phyloP scores from a whole-genome alignment of 2,113 vertebrate species.

The Cnemophilus loriae region DNA sequence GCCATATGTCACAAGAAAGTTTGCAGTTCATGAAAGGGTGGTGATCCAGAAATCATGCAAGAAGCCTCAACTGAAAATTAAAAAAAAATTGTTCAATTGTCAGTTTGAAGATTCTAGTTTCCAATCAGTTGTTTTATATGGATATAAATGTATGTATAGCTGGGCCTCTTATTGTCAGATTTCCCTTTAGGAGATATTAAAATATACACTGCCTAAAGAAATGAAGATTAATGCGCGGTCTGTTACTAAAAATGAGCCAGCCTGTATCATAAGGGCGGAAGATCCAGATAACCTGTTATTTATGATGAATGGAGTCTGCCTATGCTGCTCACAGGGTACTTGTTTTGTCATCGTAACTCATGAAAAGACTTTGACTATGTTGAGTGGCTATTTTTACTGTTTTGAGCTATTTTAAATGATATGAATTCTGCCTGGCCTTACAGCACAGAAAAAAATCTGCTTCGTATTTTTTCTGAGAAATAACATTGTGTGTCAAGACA shows the following conservation, averaged over 20 bases:
- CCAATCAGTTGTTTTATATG: not conserved
- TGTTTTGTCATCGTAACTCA: not conserved
- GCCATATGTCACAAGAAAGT: not conserved
- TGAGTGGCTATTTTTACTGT: not conserved
- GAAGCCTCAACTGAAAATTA: not conserved
- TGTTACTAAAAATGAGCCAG: not conserved
- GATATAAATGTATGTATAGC: not conserved
- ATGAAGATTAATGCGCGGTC: not conserved
- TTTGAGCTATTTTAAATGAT: not conserved
- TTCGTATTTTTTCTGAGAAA: not conserved
- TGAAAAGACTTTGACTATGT: not conserved
- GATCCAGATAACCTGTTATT: not conserved
- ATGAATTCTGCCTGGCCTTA: not conserved
- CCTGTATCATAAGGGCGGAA: not conserved
- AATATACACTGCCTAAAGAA: not conserved
- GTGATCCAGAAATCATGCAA: not conserved
- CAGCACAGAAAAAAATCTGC: not conserved
- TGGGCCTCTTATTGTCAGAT: not conserved
- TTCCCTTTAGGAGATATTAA: not conserved
- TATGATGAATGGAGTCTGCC: not conserved
- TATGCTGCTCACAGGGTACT: not conserved
- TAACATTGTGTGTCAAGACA: not conserved
- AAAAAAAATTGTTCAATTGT: not conserved
- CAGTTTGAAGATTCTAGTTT: not conserved
- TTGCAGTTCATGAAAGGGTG: not conserved